phyloP scores from a whole-genome alignment of 2,888 invertebrate genomes.

The Apamea anceps region DNA sequence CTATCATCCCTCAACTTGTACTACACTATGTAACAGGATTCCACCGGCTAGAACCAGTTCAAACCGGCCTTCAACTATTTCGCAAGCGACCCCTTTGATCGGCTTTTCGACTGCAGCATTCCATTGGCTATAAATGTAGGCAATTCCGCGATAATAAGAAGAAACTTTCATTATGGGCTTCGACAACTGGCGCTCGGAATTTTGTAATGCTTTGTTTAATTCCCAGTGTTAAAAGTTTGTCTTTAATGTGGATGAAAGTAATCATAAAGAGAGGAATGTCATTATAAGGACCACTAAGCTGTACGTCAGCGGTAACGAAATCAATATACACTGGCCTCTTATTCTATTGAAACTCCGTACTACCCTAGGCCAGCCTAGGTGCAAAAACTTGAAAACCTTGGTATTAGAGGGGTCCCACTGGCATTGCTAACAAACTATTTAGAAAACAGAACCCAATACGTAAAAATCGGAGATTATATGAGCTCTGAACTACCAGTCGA shows the following conservation, averaged over 20 bases:
- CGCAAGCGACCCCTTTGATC: conserved; percentile 82
- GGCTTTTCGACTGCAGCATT: conserved; percentile 81
- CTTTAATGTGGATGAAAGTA: conserved; percentile 35
- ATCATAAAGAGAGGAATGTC: not conserved
- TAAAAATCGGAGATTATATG: no score
- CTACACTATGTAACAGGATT: conserved; percentile 68
- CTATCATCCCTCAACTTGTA: conserved; percentile 67
- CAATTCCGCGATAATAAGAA: conserved; percentile 64
- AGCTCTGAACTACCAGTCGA: no score
- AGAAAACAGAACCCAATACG: no score
- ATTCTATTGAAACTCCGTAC: not conserved
- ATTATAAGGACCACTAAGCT: not conserved
- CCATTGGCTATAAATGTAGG: conserved; percentile 73
- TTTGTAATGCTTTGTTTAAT: conserved; percentile 40
- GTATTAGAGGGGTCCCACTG: no score
- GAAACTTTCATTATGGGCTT: conserved; percentile 61
- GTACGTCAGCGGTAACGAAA: no score
- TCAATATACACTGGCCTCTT: not conserved
- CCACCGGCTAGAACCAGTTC: conserved; percentile 72
- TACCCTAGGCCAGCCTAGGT: not conserved
- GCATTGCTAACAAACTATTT: no score
- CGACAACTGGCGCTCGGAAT: conserved; percentile 63
- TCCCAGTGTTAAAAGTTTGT: conserved; percentile 22
- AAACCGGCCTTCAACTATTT: conserved; percentile 81
- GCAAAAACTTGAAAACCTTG: no score